Percentiles rank a stretch among this genome's conserved stretches.
Evolutionary conservation across 35 echinoderm and acorn worm genomes (phyloP).

Genomic region (Nesometra sesokonis): DNA sequence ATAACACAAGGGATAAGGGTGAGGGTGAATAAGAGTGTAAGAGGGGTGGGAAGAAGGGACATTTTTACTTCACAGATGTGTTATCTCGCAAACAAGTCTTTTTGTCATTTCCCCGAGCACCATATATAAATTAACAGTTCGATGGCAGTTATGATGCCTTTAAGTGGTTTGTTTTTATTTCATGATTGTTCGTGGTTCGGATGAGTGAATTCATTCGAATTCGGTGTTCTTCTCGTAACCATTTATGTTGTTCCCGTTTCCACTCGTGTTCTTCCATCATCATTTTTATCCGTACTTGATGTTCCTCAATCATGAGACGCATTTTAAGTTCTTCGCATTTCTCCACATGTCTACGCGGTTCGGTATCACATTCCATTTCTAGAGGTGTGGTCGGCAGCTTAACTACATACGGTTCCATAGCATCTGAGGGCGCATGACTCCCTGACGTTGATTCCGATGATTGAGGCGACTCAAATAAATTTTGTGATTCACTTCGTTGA

Average conservation of each 20-base stretch:
- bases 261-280: neutral
- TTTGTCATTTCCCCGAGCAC: neutral
- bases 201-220: neutral
- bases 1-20: neutral
- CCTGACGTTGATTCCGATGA: neutral
- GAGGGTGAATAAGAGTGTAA: neutral
- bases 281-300: neutral
- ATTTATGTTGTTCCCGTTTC: neutral
- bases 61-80: neutral
- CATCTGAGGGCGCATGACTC: neutral
- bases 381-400: neutral
- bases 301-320: neutral
- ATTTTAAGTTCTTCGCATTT: neutral
- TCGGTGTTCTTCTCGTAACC: neutral
- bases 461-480: neutral
- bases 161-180: neutral
- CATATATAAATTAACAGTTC: neutral
- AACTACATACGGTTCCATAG: neutral
- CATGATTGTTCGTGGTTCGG: neutral
- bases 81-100: neutral
- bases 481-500: neutral
- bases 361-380: neutral
- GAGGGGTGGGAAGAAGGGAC: neutral
- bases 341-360: neutral
- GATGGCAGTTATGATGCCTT: neutral